phyloP scores from a whole-genome alignment of 1,140 invertebrate genomes.

The Macrobrachium rosenbergii region DNA sequence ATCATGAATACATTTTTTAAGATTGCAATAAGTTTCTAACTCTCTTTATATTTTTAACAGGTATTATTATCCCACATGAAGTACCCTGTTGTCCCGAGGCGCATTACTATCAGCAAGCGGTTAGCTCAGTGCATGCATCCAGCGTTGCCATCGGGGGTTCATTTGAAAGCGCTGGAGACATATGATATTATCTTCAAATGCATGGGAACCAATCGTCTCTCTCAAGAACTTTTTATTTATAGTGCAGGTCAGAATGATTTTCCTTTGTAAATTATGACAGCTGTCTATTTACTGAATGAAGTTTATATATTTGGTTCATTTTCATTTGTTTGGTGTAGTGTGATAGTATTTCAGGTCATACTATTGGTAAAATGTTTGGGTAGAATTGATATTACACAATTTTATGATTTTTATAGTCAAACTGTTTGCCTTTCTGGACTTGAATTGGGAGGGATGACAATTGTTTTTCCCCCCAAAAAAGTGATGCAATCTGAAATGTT shows the following conservation, averaged over 20 bases:
- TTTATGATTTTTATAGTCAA: too few species aligned
- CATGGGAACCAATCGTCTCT: constrained; percentile 86
- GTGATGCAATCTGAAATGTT: too few species aligned
- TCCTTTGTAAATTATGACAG: background rate
- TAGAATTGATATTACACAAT: too few species aligned
- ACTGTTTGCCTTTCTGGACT: background rate
- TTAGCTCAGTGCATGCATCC: constrained; percentile 97
- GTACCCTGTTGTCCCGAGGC: constrained; percentile 89
- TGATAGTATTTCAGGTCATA: too few species aligned
- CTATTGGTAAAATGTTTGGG: too few species aligned
- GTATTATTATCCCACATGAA: constrained; percentile 82
- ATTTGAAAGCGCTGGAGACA: constrained; percentile 93
- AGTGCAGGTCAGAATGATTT: constrained; percentile 75
- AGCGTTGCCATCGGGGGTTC: constrained; percentile 89
- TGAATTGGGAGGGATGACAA: too few species aligned
- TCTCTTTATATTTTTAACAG: constrained; percentile 71
- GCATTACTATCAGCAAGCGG: constrained; percentile 92
- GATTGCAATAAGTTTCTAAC: background rate
- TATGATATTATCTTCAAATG: constrained; percentile 95
- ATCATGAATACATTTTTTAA: background rate
- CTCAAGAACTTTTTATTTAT: constrained; percentile 90
- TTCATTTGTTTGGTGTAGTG: background rate
- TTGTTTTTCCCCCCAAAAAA: too few species aligned
- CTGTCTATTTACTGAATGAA: background rate
- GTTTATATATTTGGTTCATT: background rate